A percentile compares a stretch with the other conserved stretches of the same genome.
Conservation (phyloP, 2,113 vertebrate species). For the Phalacrocorax pelagicus region DNA sequence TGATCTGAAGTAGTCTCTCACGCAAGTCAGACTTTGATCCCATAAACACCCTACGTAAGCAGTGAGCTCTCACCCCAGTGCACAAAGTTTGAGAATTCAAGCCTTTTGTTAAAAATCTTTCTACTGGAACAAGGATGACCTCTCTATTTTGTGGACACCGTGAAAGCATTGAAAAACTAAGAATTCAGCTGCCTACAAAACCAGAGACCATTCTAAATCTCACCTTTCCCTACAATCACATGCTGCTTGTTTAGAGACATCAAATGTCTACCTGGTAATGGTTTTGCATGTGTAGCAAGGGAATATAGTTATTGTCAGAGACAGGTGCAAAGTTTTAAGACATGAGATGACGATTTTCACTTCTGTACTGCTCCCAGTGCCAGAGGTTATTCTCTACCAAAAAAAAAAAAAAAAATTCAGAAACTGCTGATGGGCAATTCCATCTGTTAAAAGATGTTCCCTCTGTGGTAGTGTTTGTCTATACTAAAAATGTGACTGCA, state of each 20-base stretch:
- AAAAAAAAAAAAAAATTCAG: too few species aligned
- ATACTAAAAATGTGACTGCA: not conserved
- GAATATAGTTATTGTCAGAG: not conserved
- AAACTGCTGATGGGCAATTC: not conserved
- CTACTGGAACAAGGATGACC: not conserved
- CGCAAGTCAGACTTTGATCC: not conserved
- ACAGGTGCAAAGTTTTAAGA: not conserved
- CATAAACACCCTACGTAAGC: not conserved
- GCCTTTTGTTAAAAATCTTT: not conserved
- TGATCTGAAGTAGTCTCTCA: not conserved
- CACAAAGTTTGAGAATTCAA: not conserved
- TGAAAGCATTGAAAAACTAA: not conserved
- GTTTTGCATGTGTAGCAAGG: not conserved
- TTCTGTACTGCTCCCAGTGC: not conserved
- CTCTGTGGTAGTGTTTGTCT: not conserved
- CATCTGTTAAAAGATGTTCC: not conserved
- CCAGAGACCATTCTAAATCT: not conserved
- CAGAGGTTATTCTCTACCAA: not conserved
- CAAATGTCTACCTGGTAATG: not conserved
- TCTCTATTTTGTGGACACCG: not conserved
- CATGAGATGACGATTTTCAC: not conserved
- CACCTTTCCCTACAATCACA: not conserved
- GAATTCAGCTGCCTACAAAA: not conserved
- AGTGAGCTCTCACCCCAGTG: not conserved
- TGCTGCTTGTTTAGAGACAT: not conserved